These are phyloP conservation scores for Bucorvus abyssinicus DNA, from an alignment of 2,797 vertebrate genomes.

Conservation along the genomic window DNA sequence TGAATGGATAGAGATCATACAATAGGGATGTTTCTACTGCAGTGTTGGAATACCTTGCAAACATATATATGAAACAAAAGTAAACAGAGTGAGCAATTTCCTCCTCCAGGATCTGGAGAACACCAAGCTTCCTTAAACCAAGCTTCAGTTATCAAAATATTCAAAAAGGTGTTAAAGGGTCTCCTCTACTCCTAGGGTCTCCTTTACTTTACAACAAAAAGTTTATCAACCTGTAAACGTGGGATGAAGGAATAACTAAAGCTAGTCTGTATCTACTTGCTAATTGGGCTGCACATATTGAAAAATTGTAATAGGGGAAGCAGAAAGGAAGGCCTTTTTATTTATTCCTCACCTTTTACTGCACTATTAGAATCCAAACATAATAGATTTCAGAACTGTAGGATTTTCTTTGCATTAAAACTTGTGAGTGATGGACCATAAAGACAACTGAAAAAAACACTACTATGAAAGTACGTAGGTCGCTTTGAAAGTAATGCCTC, in stretches of 20 bases:
- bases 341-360: background rate
- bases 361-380: background rate
- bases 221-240: background rate
- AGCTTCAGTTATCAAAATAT: background rate
- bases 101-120: background rate
- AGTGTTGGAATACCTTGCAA: background rate
- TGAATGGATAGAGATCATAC: slow-evolving; percentile 21
- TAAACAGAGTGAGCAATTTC: background rate
- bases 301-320: background rate
- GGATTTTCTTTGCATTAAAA: background rate
- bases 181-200: background rate
- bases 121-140: background rate
- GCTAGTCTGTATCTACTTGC: background rate
- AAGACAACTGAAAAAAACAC: background rate
- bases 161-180: background rate
- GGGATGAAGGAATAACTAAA: background rate
- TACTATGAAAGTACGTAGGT: background rate
- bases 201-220: slow-evolving; percentile 2
- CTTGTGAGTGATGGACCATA: background rate
- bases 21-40: background rate
- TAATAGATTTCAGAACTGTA: background rate
- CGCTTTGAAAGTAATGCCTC: too few species aligned
- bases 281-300: background rate
- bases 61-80: background rate
- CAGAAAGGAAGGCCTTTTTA: background rate